These are phyloP conservation scores for Miichthys miiuy DNA, from an alignment of 2,797 vertebrate species.

Conservation along the genomic window DNA sequence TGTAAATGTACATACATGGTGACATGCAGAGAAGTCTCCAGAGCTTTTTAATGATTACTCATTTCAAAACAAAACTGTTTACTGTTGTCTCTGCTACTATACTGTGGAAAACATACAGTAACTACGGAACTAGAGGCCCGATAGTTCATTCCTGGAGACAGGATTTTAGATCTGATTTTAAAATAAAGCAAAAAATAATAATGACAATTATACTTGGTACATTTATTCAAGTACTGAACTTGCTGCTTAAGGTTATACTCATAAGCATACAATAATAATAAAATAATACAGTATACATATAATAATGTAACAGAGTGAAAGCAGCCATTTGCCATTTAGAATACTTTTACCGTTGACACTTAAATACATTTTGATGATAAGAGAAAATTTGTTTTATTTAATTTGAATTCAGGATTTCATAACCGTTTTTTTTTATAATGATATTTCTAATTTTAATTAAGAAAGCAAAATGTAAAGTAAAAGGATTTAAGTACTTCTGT, in stretches of 20 bases:
- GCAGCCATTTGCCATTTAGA: background rate
- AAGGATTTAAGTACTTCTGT: background rate
- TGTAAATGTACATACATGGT: background rate
- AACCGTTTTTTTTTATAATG: background rate
- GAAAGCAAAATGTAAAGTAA: background rate
- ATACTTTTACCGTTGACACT: background rate
- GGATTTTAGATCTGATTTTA: background rate
- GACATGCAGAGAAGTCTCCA: background rate
- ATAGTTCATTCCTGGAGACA: background rate
- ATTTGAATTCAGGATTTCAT: background rate
- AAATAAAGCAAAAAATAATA: background rate
- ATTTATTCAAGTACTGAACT: background rate
- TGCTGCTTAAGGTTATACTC: background rate
- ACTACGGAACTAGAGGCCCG: background rate
- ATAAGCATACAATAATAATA: background rate
- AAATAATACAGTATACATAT: background rate
- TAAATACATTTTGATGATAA: background rate
- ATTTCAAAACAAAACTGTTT: constrained; percentile 63
- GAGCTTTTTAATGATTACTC: constrained; percentile 11
- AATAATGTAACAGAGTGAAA: background rate
- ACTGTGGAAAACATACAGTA: constrained; percentile 8
- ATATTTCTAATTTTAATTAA: background rate
- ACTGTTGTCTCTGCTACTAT: constrained; percentile 15
- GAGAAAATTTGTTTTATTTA: background rate
- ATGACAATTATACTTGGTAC: background rate